Percentiles rank a stretch among this genome's conserved stretches.
phyloP scores from a whole-genome alignment of 2,113 vertebrate species.

The Pseudorasbora parva region DNA sequence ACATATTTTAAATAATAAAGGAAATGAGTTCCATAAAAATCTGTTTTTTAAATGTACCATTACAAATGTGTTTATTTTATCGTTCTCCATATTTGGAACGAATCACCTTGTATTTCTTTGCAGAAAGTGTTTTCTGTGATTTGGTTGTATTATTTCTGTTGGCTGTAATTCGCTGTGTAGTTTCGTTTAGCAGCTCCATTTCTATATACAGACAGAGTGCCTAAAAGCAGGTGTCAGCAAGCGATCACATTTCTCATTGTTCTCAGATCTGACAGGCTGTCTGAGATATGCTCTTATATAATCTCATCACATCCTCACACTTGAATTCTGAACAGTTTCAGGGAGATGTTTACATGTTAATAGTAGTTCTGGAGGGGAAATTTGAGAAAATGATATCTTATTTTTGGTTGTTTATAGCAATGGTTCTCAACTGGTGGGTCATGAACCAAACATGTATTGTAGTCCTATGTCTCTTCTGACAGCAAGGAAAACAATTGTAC shows the following conservation, averaged over 20 bases:
- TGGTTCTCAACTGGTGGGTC: neutral
- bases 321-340: constrained; percentile 11
- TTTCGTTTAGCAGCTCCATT: neutral
- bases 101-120: neutral
- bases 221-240: neutral
- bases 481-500: neutral
- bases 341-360: constrained; percentile 9
- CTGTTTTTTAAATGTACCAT: neutral
- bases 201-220: neutral
- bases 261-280: constrained; percentile 4
- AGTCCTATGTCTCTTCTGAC: neutral
- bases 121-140: neutral
- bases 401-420: neutral
- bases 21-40: neutral
- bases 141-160: neutral
- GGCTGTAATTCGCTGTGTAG: neutral
- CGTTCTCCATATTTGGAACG: neutral
- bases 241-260: neutral
- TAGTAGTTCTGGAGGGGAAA: neutral
- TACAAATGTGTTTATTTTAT: neutral
- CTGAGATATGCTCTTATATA: constrained; percentile 1
- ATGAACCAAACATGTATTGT: neutral
- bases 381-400: neutral
- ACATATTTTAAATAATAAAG: neutral
- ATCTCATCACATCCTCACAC: neutral